These are phyloP conservation scores for Eucera pruinosa DNA, from an alignment of 2,888 invertebrate genomes.

Conservation along the genomic window DNA sequence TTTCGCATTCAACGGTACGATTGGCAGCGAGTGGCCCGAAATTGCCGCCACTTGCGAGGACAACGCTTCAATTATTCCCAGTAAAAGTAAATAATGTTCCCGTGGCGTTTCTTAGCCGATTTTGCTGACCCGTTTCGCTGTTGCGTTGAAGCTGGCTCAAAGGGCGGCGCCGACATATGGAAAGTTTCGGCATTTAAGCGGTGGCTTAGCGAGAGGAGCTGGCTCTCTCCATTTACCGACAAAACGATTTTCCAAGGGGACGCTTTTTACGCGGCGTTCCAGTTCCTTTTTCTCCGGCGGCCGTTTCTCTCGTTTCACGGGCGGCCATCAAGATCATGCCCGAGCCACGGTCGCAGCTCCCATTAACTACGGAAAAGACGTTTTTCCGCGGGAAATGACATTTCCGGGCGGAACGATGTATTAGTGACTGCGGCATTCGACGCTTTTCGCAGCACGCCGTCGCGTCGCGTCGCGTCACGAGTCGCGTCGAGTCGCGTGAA, in stretches of 20 bases:
- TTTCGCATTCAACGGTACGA: too few relatives aligned
- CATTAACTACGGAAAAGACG: conserved; percentile 49
- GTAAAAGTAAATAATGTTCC: too few relatives aligned
- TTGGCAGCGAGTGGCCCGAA: too few relatives aligned
- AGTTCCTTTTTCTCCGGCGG: conserved; percentile 8
- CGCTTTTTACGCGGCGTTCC: conserved; percentile 18
- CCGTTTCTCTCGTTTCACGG: conserved; percentile 21
- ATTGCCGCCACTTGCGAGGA: too few relatives aligned
- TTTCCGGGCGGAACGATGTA: conserved; percentile 37
- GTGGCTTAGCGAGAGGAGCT: neutral
- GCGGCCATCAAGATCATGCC: conserved; percentile 26
- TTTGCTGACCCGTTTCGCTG: too few relatives aligned
- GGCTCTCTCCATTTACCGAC: conserved; percentile 18
- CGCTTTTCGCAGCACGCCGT: neutral
- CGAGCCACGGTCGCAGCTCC: conserved; percentile 18
- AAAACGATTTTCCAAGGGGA: conserved; percentile 39
- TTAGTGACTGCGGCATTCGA: conserved; percentile 19
- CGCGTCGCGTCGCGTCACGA: neutral
- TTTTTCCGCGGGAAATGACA: conserved; percentile 52
- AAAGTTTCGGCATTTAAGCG: conserved; percentile 33
- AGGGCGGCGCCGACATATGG: too few relatives aligned
- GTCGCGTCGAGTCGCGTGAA: neutral
- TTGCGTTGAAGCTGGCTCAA: too few relatives aligned
- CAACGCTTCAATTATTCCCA: too few relatives aligned
- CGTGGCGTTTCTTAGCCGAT: too few relatives aligned